Evolutionary conservation across 2,797 vertebrate species (phyloP).

Genomic region (Sternotherus odoratus): DNA sequence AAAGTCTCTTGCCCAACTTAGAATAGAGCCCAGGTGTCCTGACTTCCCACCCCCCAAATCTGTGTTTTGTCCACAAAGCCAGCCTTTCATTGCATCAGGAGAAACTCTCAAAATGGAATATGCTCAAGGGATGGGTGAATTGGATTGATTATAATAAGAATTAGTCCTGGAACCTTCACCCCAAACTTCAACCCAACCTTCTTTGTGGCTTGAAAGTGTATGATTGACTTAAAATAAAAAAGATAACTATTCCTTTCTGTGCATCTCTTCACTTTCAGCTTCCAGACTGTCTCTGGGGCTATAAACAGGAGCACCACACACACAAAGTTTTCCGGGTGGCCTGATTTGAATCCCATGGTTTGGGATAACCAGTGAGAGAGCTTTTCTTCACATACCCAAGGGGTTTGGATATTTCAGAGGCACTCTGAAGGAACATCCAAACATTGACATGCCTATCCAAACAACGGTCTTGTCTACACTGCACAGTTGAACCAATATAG

Average conservation of each 20-base stretch:
- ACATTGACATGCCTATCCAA: background rate
- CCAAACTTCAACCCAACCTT: background rate
- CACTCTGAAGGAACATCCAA: background rate
- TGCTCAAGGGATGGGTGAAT: background rate
- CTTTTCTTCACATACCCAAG: slow-evolving; percentile 24
- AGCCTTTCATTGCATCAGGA: background rate
- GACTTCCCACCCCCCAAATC: background rate
- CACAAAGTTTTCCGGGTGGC: slow-evolving; percentile 14
- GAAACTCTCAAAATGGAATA: background rate
- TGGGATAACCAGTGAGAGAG: slow-evolving; percentile 43
- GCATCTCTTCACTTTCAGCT: slow-evolving; percentile 13
- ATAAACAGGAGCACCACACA: slow-evolving; percentile 48
- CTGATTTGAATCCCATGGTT: slow-evolving; percentile 32
- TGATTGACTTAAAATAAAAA: rapidly evolving
- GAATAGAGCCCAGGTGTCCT: background rate
- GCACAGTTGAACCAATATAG: background rate
- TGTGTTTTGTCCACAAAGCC: rapidly evolving
- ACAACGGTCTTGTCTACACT: background rate
- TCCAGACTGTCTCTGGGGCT: slow-evolving; percentile 27
- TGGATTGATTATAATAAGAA: background rate
- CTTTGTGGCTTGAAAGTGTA: slow-evolving; percentile 36
- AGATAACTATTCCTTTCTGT: slow-evolving; percentile 17
- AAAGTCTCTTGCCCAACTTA: rapidly evolving
- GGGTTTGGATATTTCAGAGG: slow-evolving; percentile 1
- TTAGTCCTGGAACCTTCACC: slow-evolving; percentile 41